phyloP scores from a whole-genome alignment of 92 coral and sea anemone genomes.

The Zoanthus solanderi region DNA sequence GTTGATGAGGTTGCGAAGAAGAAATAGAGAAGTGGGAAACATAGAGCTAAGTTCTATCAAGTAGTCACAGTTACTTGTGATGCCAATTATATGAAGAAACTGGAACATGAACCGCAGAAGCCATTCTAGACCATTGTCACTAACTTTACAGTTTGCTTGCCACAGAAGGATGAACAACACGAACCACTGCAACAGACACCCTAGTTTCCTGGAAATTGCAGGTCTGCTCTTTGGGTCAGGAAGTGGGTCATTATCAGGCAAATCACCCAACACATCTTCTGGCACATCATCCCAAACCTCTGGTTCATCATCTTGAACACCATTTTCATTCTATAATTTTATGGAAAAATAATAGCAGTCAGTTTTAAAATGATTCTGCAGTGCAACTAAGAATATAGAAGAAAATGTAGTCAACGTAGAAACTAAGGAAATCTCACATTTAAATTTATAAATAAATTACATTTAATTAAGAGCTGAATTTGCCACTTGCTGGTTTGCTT shows the following conservation, averaged over 20 bases:
- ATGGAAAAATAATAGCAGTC: not conserved
- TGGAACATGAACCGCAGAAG: constrained; percentile 62
- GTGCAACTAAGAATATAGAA: too few relatives aligned
- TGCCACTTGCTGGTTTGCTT: too few relatives aligned
- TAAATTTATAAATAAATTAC: too few relatives aligned
- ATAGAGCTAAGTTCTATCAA: constrained; percentile 49
- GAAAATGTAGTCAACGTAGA: too few relatives aligned
- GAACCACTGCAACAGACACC: constrained; percentile 63
- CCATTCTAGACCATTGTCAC: constrained; percentile 75
- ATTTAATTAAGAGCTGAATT: too few relatives aligned
- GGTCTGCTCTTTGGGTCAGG: constrained; percentile 52
- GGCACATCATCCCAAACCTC: constrained; percentile 60
- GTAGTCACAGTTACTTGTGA: constrained; percentile 50
- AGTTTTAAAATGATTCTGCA: not conserved
- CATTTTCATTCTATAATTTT: not conserved
- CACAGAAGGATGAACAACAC: constrained; percentile 66
- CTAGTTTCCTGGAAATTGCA: constrained; percentile 22
- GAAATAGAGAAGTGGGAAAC: constrained; percentile 62
- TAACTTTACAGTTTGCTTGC: constrained; percentile 66
- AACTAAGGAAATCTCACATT: too few relatives aligned
- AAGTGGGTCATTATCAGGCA: constrained; percentile 44
- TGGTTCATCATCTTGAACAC: constrained; percentile 40
- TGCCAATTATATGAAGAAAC: constrained; percentile 54
- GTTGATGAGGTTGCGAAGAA: constrained; percentile 49
- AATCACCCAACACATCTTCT: constrained; percentile 33